Conservation (phyloP, 2,113 vertebrate genomes). For the Bubo blakistoni region DNA sequence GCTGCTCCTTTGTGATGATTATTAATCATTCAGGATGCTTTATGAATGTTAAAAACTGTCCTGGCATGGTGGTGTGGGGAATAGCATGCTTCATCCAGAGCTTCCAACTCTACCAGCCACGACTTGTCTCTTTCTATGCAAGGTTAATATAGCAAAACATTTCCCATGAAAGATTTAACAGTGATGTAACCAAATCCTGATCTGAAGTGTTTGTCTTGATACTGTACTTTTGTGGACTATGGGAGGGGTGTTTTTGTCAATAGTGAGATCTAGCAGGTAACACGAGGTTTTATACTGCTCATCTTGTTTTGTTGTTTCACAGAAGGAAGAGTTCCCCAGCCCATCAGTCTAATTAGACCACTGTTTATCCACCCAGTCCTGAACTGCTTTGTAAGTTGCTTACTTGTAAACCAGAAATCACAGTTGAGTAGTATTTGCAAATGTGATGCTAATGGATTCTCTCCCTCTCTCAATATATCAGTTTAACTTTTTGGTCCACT, state of each 20-base stretch:
- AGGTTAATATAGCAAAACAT: not conserved
- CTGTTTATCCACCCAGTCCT: constrained; percentile 6
- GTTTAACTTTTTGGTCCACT: not conserved
- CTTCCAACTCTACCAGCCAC: not conserved
- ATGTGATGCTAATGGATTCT: not conserved
- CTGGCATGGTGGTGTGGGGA: not conserved
- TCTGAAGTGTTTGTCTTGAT: not conserved
- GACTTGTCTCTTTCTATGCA: not conserved
- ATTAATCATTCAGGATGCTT: constrained; percentile 22
- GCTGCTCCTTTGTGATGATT: constrained; percentile 48
- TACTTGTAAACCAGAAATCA: not conserved
- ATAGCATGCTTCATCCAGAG: not conserved
- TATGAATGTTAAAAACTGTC: constrained; percentile 20
- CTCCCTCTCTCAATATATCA: not conserved
- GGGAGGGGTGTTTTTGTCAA: not conserved
- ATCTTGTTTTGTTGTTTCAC: constrained; percentile 28
- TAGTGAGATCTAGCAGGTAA: not conserved
- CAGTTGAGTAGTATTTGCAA: not conserved
- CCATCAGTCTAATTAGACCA: not conserved
- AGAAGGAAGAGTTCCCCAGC: constrained; percentile 55
- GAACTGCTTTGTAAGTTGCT: constrained; percentile 49
- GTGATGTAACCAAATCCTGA: not conserved
- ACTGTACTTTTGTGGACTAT: not conserved
- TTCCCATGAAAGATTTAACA: not conserved
- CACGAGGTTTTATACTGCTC: not conserved